Evolutionary conservation across 2,113 vertebrate species (phyloP).

Genomic region (Peromyscus polionotus): DNA sequence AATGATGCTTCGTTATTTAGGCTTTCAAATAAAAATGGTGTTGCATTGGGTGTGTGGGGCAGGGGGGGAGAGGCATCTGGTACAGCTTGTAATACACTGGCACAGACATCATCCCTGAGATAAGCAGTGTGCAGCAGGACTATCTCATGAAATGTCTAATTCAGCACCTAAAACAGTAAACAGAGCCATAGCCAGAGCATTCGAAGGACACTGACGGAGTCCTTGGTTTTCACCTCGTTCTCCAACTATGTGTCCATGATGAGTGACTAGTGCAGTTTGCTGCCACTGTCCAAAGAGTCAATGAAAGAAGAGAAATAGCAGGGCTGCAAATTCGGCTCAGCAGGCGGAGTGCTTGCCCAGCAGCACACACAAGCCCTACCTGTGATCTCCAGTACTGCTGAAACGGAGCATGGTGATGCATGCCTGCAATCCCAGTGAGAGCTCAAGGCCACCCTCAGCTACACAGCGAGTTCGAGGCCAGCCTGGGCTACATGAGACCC

Average conservation of each 20-base stretch:
- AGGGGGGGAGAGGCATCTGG: not conserved
- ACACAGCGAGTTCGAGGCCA: not conserved
- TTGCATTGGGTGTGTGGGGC: not conserved
- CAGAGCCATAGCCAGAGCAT: not conserved
- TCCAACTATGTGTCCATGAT: not conserved
- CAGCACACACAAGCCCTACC: not conserved
- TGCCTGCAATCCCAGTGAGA: not conserved
- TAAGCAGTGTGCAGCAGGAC: not conserved
- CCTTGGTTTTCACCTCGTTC: not conserved
- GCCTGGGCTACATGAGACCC: not conserved
- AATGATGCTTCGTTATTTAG: not conserved
- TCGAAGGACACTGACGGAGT: conserved; percentile 17
- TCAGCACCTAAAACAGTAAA: not conserved
- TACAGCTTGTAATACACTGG: not conserved
- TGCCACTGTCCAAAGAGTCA: not conserved
- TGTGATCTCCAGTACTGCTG: not conserved
- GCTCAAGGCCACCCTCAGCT: not conserved
- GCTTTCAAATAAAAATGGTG: not conserved
- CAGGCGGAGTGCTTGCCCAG: not conserved
- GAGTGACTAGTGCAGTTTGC: not conserved
- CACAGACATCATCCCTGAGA: not conserved
- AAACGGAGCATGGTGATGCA: not conserved
- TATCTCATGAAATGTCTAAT: fast-evolving
- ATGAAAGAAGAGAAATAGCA: not conserved
- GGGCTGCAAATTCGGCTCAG: not conserved